Base-by-base conservation (phyloP, 2,888 invertebrate genomes). In the Cactoblastis cactorum region DNA sequence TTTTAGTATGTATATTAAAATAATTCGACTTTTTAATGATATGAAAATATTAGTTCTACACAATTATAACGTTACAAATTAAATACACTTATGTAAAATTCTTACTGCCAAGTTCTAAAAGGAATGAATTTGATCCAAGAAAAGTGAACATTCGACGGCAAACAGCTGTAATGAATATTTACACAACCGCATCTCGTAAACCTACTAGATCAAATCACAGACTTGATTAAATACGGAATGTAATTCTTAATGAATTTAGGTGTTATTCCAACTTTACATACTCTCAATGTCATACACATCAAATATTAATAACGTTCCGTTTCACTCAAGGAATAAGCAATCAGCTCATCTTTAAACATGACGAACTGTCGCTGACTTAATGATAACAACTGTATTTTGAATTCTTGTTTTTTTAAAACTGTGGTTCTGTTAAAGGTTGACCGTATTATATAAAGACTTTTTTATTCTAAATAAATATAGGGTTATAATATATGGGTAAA, bases 261-360 rank as follows among this genome's bases (percentile, higher is more conserved):
- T 24, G 45, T 45, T 11, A 15, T 45, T 45, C 24, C 5, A 32
- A 28, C 32, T 18, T 18, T 19, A 11, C 34, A 1, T 6, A n/a
- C 12, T n/a, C 11, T 46, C 22, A n/a, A 18, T 15, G 35, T 46
- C n/a, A 32, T 11, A 17, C 35, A 46, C 17, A 46, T 34, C 35
- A 34, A 46, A 46, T 46, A 46, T 46, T 34, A 46, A 46, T 46
- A 32, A 33, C 17, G 17, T 33, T 0, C 32, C 15, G 34, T 46
- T 46, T 14, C 17, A 9, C 33, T 46, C 9, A 18, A 34, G 11
- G 35, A 46, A 34, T 34, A 14, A 46, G 33, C 18, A 45, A 43
- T 43, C 12, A 33, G 18, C 22, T 34, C 46, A 22, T 35, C 19
- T 46, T 35, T 46, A 34, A 46, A 46, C 33, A 19, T 46, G 45